Conservation (phyloP, 2,113 vertebrate genomes). For the Zosterops hypoxanthus region DNA sequence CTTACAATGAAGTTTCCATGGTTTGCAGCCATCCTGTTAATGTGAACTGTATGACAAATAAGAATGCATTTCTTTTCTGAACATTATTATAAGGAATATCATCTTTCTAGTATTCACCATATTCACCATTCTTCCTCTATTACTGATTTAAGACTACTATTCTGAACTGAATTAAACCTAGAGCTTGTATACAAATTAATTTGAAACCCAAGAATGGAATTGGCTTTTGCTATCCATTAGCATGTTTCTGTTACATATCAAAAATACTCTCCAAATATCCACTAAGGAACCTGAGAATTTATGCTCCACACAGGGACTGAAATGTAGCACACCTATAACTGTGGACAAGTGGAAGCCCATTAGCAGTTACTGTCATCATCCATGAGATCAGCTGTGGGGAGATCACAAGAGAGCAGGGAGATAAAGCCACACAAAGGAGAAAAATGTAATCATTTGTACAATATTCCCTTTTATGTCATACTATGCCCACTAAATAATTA, state of each 20-base stretch:
- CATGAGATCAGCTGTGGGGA: not conserved
- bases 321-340: constrained; percentile 1
- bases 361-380: constrained; percentile 45
- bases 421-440: constrained; percentile 31
- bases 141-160: constrained; percentile 11
- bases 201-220: constrained; percentile 15
- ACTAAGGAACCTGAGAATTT: constrained; percentile 32
- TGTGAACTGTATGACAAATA: not conserved
- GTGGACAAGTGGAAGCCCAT: not conserved
- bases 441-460: constrained; percentile 47
- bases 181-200: constrained; percentile 30
- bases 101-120: not conserved
- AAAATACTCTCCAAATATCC: constrained; percentile 1
- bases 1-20: not conserved
- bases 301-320: not conserved
- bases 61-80: constrained; percentile 15
- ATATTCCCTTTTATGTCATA: constrained; percentile 60
- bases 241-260: not conserved
- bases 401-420: constrained; percentile 25
- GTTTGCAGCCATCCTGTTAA: not conserved
- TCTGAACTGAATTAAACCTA: constrained; percentile 24
- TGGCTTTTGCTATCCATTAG: constrained; percentile 6
- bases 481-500: constrained; percentile 57
- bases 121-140: not conserved
- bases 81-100: not conserved